Base-by-base conservation (phyloP, 2,888 invertebrate species). In the Torymus aiolomorphi region DNA sequence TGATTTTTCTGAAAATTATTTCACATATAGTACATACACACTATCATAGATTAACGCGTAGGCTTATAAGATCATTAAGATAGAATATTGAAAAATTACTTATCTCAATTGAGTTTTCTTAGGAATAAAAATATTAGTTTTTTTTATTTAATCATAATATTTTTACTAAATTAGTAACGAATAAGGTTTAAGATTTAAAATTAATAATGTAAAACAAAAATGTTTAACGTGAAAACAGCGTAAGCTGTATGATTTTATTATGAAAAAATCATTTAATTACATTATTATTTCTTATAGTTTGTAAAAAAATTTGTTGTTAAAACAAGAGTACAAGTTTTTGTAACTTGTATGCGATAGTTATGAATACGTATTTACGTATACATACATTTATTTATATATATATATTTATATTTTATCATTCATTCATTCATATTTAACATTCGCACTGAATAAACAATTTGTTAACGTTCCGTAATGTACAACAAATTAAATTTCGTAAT, bases 231-330 rank as follows among this genome's bases (percentile, higher is more conserved):
- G 57, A 72, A 62, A 76, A 62, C 76, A 76, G 78, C 71, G 18
- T 51, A 13, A 8, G 67, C 78, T 72, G 79, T 51, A 76, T 13
- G 11, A 51, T 81, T 73, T 82, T 73, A 76, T 74, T 79, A 77
- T 72, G 65, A 78, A 80, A 81, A 81, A 79, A 76, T 79, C 70
- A 74, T 79, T 76, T 71, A 66, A 74, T 80, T 84, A 88, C 88
- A 88, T 88, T 86, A 88, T 88, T 86, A 84, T 54, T 78, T 69
- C 70, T 57, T 78, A 83, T 87, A 86, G 86, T 83, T 87, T 86
- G 88, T 89, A 88, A 84, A 89, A 89, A 88, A 88, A 87, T 87
- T 87, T 84, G 83, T 87, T 80, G 84, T 88, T 86, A 84, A 84
- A 89, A 88, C 84, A 85, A 87, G 87, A 87, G 84, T 84, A 86